Evolutionary conservation across 2,797 vertebrate species (phyloP).

Genomic region (Phalanger gymnotis): DNA sequence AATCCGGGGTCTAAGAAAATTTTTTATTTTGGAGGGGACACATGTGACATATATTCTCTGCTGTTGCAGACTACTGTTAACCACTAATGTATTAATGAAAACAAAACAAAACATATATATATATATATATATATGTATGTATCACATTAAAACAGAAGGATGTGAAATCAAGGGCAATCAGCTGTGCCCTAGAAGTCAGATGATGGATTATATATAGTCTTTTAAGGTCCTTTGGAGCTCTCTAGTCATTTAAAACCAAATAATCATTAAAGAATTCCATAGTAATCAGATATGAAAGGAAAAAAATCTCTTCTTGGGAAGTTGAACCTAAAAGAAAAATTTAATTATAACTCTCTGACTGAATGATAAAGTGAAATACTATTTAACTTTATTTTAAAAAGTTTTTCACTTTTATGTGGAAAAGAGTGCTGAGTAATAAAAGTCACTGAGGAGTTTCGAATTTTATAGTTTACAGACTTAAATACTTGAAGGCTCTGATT

Average conservation of each 20-base stretch:
- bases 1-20: neutral
- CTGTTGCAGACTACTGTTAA: neutral
- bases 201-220: neutral
- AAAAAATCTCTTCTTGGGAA: neutral
- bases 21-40: neutral
- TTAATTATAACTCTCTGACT: neutral
- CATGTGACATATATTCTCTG: neutral
- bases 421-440: neutral
- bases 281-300: neutral
- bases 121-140: neutral
- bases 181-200: neutral
- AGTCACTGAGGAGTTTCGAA: neutral
- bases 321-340: neutral
- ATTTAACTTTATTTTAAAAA: neutral
- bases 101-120: too few species aligned
- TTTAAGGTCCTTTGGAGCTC: neutral
- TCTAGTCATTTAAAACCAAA: neutral
- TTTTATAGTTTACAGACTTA: neutral
- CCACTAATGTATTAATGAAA: neutral
- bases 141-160: neutral
- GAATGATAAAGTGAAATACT: neutral
- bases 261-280: neutral
- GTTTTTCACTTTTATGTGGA: neutral
- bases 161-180: neutral
- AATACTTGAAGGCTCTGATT: neutral